phyloP scores from a whole-genome alignment of 30 jellyfish, hydroid and myxozoan genomes.

The Morbakka virulenta region DNA sequence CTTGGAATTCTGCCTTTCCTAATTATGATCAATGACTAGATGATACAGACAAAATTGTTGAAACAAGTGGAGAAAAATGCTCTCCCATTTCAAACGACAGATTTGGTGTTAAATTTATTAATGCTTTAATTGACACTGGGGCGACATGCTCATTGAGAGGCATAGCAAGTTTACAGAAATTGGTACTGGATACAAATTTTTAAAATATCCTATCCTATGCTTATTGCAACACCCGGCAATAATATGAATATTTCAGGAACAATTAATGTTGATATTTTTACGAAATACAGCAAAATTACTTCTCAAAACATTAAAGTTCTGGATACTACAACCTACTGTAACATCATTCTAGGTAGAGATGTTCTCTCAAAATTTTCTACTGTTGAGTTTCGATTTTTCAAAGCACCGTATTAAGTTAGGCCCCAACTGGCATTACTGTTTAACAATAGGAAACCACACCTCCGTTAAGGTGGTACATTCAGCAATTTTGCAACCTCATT shows the following conservation, averaged over 20 bases:
- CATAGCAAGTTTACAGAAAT: slow-evolving; percentile 7
- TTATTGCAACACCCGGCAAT: slow-evolving; percentile 23
- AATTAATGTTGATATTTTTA: slow-evolving; percentile 1
- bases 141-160: slow-evolving; percentile 28
- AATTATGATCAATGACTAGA: slow-evolving; percentile 5
- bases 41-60: slow-evolving; percentile 1
- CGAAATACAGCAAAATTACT: neutral
- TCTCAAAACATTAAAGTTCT: slow-evolving; percentile 16
- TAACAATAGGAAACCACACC: neutral
- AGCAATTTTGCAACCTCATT: neutral
- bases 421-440: slow-evolving; percentile 18
- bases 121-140: slow-evolving; percentile 38
- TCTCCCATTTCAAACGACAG: slow-evolving; percentile 17
- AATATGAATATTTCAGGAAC: slow-evolving; percentile 20
- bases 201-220: neutral
- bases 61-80: neutral
- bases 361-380: slow-evolving; percentile 13
- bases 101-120: neutral
- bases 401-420: slow-evolving; percentile 13
- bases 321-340: slow-evolving; percentile 24
- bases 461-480: neutral
- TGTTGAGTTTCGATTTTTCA: neutral
- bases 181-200: slow-evolving; percentile 14
- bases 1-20: neutral
- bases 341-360: slow-evolving; percentile 28